These are phyloP conservation scores for Aphidius colemani DNA, from an alignment of 2,888 invertebrate genomes.

Conservation along the genomic window DNA sequence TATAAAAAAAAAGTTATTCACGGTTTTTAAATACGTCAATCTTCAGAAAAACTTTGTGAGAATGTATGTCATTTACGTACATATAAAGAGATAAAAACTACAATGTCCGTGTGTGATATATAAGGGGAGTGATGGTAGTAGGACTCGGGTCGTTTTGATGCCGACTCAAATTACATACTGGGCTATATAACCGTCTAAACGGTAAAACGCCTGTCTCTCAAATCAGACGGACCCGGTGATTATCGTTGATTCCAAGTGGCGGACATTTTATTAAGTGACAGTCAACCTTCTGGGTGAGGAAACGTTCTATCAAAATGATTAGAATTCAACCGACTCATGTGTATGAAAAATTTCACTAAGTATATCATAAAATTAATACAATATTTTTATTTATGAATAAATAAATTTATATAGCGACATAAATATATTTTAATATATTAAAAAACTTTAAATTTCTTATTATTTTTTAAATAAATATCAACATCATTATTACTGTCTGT, in stretches of 20 bases:
- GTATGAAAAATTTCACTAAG: too few species aligned
- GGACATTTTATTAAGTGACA: slow-evolving; percentile 39
- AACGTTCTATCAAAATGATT: slow-evolving; percentile 49
- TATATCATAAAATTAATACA: too few species aligned
- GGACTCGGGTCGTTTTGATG: slow-evolving; percentile 20
- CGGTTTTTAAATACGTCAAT: slow-evolving; percentile 37
- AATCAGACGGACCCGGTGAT: slow-evolving; percentile 37
- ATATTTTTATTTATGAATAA: too few species aligned
- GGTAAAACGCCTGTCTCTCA: slow-evolving; percentile 44
- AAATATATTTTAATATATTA: too few species aligned
- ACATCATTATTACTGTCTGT: neutral
- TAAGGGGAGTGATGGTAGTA: slow-evolving; percentile 16
- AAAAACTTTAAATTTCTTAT: too few species aligned
- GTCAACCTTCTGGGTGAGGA: slow-evolving; percentile 36
- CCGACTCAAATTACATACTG: slow-evolving; percentile 34
- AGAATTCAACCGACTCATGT: neutral
- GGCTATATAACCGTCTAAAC: slow-evolving; percentile 37
- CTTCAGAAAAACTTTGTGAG: slow-evolving; percentile 23
- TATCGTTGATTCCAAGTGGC: slow-evolving; percentile 29
- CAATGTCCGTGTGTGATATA: too few species aligned
- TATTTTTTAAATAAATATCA: too few species aligned
- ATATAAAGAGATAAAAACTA: too few species aligned
- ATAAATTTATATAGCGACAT: too few species aligned
- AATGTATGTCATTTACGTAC: slow-evolving; percentile 24
- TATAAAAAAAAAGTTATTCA: slow-evolving; percentile 25